A percentile compares a stretch with the other conserved stretches of the same genome.
These are phyloP conservation scores for Gastrophysa polygoni DNA, from an alignment of 2,888 invertebrate species.

Conservation along the genomic window DNA sequence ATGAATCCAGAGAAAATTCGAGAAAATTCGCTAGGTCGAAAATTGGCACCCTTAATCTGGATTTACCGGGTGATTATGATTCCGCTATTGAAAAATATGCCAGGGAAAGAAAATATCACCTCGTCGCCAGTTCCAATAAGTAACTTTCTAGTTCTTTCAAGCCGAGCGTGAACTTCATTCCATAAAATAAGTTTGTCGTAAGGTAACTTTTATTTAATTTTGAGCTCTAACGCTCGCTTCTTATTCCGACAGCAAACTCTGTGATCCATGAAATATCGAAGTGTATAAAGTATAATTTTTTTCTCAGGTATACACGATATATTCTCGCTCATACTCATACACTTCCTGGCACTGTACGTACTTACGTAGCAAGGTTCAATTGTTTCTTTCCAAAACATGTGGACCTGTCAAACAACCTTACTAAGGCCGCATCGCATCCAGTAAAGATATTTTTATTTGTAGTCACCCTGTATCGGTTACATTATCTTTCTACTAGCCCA, in stretches of 20 bases:
- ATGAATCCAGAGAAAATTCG: not conserved
- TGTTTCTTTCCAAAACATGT: no score
- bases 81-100: conserved; percentile 11
- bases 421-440: no score
- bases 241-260: not conserved
- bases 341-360: no score
- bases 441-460: no score
- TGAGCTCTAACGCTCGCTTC: not conserved
- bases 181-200: not conserved
- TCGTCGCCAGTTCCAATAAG: not conserved
- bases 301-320: no score
- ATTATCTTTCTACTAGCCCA: no score
- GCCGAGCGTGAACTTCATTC: not conserved
- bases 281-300: no score
- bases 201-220: not conserved
- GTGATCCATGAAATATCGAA: not conserved
- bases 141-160: not conserved
- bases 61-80: conserved; percentile 2
- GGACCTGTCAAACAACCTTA: no score
- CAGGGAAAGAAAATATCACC: conserved; percentile 3
- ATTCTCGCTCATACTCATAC: no score
- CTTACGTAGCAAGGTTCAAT: no score
- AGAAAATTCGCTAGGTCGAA: conserved; percentile 7
- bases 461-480: no score
- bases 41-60: conserved; percentile 13